Evolutionary conservation across 1,140 invertebrate genomes (phyloP).

Genomic region (Bombus soroeensis): DNA sequence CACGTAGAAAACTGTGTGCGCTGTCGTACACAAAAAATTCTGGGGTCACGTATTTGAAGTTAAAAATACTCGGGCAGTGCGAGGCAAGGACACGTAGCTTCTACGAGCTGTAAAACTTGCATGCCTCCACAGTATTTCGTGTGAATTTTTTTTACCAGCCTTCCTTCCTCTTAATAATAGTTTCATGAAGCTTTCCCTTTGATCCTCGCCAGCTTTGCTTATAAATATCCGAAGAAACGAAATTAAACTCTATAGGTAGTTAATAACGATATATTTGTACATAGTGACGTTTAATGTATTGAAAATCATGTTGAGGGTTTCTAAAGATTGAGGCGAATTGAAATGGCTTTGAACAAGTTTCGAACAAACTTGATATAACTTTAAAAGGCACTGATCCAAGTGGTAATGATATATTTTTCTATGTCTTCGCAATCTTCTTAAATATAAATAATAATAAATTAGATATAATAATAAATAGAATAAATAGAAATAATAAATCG

Average conservation of each 20-base stretch:
- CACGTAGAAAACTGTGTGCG: not conserved
- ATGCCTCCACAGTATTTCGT: not conserved
- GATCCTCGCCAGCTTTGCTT: not conserved
- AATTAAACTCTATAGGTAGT: not conserved
- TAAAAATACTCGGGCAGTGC: not conserved
- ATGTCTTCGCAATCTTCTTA: not conserved
- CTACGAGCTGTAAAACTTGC: constrained; percentile 1
- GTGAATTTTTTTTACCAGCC: not conserved
- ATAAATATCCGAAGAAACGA: too few relatives aligned
- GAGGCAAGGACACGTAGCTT: not conserved
- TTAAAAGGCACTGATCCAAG: too few relatives aligned
- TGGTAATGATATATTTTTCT: not conserved
- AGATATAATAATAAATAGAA: not conserved
- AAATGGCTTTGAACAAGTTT: not conserved
- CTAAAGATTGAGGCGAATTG: too few relatives aligned
- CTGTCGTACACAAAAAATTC: not conserved
- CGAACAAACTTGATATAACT: not conserved
- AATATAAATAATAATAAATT: not conserved
- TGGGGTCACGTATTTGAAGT: not conserved
- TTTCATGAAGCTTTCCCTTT: not conserved
- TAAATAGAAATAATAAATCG: not conserved
- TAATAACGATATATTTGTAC: too few relatives aligned
- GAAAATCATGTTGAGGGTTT: too few relatives aligned
- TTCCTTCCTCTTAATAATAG: not conserved
- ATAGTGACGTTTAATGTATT: too few relatives aligned